Percentiles rank a stretch among this genome's conserved stretches.
Evolutionary conservation across 2,113 vertebrate species (phyloP).

Genomic region (Sminthopsis crassicaudata): DNA sequence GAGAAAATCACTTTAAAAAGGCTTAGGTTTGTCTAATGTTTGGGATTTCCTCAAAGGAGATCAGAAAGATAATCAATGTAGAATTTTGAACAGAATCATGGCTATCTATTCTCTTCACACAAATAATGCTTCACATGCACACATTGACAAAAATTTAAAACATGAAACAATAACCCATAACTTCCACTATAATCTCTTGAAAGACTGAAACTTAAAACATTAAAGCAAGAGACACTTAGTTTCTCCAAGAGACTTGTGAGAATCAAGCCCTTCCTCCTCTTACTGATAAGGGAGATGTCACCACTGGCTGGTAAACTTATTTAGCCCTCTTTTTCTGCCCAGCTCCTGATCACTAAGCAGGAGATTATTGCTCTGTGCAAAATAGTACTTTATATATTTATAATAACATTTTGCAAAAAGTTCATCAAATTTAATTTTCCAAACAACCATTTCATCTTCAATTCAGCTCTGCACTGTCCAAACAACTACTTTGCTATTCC

Average conservation of each 20-base stretch:
- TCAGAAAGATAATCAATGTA: background rate
- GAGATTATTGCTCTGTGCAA: background rate
- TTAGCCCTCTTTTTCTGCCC: background rate
- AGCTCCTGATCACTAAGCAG: background rate
- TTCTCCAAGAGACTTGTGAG: background rate
- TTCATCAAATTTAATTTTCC: conserved; percentile 68
- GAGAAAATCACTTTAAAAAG: background rate
- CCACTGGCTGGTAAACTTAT: background rate
- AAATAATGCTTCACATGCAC: background rate
- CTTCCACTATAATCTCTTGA: background rate
- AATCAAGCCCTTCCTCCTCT: background rate
- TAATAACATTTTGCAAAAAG: conserved; percentile 53
- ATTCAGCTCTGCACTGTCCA: too few relatives aligned
- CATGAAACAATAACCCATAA: background rate
- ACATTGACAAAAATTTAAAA: background rate
- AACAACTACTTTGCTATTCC: too few relatives aligned
- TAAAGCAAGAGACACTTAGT: background rate
- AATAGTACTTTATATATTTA: conserved; percentile 24
- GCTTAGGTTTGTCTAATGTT: background rate
- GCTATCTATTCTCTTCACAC: background rate
- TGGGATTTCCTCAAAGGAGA: background rate
- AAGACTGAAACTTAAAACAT: background rate
- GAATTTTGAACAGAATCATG: background rate
- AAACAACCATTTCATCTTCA: too few relatives aligned
- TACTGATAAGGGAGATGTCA: background rate